Evolutionary conservation across 2,797 vertebrate genomes (phyloP).

Genomic region (Schizothorax lantsangensis): DNA sequence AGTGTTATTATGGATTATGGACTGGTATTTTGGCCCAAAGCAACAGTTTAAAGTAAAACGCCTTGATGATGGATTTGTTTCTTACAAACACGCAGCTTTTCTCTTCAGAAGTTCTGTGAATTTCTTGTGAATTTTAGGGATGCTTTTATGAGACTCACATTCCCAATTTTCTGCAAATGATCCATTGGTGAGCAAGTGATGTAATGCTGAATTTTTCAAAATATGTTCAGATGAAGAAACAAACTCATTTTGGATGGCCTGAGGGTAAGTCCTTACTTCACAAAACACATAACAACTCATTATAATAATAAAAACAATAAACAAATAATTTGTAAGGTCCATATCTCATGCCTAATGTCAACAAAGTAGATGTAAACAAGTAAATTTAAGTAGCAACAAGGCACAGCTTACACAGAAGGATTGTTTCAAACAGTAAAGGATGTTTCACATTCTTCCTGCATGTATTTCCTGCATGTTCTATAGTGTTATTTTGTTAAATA

Average conservation of each 20-base stretch:
- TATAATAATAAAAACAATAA: background rate
- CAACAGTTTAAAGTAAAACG: background rate
- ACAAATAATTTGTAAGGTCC: background rate
- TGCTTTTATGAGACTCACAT: background rate
- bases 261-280: background rate
- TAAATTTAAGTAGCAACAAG: background rate
- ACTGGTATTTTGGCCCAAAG: background rate
- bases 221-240: background rate
- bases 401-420: background rate
- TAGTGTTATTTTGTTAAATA: background rate
- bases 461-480: background rate
- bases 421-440: background rate
- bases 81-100: background rate
- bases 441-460: background rate
- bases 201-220: background rate
- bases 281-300: background rate
- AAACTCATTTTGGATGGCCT: background rate
- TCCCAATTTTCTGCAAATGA: background rate
- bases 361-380: background rate
- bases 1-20: background rate
- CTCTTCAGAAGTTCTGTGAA: background rate
- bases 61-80: background rate
- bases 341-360: background rate
- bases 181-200: background rate
- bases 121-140: background rate